These are phyloP conservation scores for Dendrocincla fuliginosa DNA, from an alignment of 2,797 vertebrate genomes.

Conservation along the genomic window DNA sequence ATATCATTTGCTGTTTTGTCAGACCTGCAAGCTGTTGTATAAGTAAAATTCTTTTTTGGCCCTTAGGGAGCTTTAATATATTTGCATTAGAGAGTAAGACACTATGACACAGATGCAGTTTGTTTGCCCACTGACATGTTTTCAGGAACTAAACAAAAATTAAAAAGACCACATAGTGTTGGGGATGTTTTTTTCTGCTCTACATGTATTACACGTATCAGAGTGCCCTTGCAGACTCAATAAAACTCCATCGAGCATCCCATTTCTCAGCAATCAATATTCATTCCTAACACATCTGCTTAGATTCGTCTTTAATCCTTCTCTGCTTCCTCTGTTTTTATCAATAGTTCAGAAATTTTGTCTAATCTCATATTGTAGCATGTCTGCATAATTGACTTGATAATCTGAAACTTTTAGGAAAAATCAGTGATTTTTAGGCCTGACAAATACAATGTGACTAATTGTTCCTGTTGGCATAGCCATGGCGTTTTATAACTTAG, in stretches of 20 bases:
- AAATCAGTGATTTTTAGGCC: neutral
- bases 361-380: neutral
- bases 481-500: neutral
- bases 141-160: neutral
- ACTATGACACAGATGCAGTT: neutral
- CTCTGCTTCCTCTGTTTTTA: neutral
- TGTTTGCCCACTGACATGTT: neutral
- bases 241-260: neutral
- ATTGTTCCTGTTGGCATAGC: neutral
- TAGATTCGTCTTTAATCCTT: neutral
- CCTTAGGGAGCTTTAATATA: neutral
- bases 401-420: neutral
- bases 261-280: neutral
- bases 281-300: neutral
- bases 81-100: neutral
- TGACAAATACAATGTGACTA: neutral
- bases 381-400: neutral
- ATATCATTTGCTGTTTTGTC: neutral
- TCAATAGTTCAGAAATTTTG: neutral
- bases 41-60: neutral
- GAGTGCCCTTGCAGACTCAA: neutral
- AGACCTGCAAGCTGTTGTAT: conserved; percentile 3
- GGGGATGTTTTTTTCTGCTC: neutral
- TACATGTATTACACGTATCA: neutral
- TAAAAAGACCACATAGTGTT: neutral